Percentiles rank a stretch among this genome's conserved stretches.
These are phyloP conservation scores for Trachops cirrhosus DNA, from an alignment of 2,797 vertebrate genomes.

Conservation along the genomic window DNA sequence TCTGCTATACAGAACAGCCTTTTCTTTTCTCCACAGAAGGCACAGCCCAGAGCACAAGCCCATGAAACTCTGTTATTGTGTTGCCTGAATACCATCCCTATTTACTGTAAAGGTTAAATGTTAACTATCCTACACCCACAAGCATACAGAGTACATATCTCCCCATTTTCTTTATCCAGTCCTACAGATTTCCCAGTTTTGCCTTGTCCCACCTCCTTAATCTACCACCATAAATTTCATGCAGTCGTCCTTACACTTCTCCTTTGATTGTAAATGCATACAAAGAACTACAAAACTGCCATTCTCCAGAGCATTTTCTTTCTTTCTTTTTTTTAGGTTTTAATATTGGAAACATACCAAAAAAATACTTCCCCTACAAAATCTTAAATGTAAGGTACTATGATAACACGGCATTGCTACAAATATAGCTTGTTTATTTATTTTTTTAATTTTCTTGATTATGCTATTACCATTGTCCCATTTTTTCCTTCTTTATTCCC, in stretches of 20 bases:
- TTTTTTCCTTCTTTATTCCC: too few species aligned
- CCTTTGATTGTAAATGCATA: not conserved
- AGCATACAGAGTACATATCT: not conserved
- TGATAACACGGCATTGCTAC: not conserved
- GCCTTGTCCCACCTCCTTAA: not conserved
- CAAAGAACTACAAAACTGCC: not conserved
- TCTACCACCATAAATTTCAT: not conserved
- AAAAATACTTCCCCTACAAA: not conserved
- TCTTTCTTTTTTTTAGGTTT: not conserved
- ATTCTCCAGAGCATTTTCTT: too few species aligned
- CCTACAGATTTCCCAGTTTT: not conserved
- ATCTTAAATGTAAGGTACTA: not conserved
- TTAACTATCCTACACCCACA: not conserved
- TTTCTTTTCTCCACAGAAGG: not conserved
- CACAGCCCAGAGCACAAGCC: not conserved
- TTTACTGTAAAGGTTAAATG: not conserved
- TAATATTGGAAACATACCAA: not conserved
- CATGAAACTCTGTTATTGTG: not conserved
- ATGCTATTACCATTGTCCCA: too few species aligned
- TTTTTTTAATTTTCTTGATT: too few species aligned
- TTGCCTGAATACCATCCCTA: not conserved
- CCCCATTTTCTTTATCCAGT: not conserved
- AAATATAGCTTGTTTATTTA: not conserved
- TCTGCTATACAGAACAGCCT: not conserved
- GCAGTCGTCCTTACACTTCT: not conserved